A percentile compares a stretch with the other conserved stretches of the same genome.
Evolutionary conservation across 30 jellyfish, hydroid and myxozoan species (phyloP).

Genomic region (Haliclystus octoradiatus): DNA sequence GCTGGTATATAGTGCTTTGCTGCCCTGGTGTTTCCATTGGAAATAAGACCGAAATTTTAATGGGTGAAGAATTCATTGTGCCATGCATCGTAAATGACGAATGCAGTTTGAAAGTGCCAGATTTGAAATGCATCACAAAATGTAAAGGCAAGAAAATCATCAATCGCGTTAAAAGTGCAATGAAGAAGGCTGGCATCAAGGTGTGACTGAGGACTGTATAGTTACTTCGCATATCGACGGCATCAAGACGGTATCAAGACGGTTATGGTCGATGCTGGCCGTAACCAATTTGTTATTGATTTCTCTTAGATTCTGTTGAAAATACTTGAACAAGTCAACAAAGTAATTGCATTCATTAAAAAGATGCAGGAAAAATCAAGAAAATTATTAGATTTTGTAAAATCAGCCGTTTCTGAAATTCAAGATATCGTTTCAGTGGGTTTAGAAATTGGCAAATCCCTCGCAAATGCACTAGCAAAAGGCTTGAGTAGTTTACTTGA

Average conservation of each 20-base stretch:
- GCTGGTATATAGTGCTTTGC: neutral
- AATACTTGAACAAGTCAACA: neutral
- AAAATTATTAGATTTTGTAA: neutral
- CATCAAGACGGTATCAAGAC: too few relatives aligned
- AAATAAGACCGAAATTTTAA: neutral
- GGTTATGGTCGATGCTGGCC: too few relatives aligned
- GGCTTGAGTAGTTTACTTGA: neutral
- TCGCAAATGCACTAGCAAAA: neutral
- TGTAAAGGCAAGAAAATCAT: neutral
- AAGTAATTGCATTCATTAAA: too few relatives aligned
- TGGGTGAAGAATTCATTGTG: neutral
- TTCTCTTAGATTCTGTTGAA: neutral
- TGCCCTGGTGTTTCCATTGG: neutral
- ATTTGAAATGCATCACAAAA: neutral
- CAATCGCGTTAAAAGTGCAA: neutral
- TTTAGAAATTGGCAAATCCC: neutral
- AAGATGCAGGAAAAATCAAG: neutral
- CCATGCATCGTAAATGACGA: neutral
- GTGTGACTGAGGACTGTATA: too few relatives aligned
- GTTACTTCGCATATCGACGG: too few relatives aligned
- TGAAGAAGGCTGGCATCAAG: neutral
- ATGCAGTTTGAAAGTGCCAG: neutral
- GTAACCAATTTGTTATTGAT: too few relatives aligned
- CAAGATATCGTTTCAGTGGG: neutral
- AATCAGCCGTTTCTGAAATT: neutral